Conservation (phyloP, 64 coral and sea anemone genomes). For the Porites lutea region DNA sequence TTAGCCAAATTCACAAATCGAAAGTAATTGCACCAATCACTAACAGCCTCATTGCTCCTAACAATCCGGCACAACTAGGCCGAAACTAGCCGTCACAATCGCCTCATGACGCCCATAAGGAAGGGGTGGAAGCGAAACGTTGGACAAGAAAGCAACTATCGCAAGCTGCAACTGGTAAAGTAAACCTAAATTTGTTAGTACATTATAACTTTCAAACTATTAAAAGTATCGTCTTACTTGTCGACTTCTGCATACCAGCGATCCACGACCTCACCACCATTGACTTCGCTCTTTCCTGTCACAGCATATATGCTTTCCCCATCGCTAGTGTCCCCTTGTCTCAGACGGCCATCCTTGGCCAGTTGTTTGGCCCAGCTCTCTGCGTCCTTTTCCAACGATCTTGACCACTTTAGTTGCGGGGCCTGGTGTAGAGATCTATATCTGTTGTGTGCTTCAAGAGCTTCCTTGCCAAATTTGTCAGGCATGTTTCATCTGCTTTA, state of each 20-base stretch:
- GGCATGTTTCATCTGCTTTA: slow-evolving; percentile 1
- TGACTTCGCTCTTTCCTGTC: slow-evolving; percentile 54
- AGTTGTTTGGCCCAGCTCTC: slow-evolving; percentile 93
- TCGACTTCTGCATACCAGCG: slow-evolving; percentile 53
- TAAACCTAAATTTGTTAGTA: too few relatives aligned
- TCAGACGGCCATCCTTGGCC: slow-evolving; percentile 69
- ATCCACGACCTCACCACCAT: slow-evolving; percentile 32
- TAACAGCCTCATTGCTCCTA: too few relatives aligned
- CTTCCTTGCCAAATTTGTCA: slow-evolving; percentile 65
- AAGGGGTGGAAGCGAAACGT: too few relatives aligned
- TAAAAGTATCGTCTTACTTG: slow-evolving; percentile 8
- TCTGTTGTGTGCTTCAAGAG: slow-evolving; percentile 86
- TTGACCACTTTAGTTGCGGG: slow-evolving; percentile 77
- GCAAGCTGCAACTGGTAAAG: too few relatives aligned
- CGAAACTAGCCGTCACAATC: too few relatives aligned
- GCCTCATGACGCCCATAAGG: too few relatives aligned
- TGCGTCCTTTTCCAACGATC: slow-evolving; percentile 81
- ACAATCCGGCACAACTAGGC: too few relatives aligned
- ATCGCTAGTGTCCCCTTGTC: slow-evolving; percentile 67
- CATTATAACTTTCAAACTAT: too few relatives aligned
- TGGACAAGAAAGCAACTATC: too few relatives aligned
- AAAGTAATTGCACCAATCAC: too few relatives aligned
- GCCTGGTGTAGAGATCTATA: slow-evolving; percentile 78
- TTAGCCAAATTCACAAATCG: too few relatives aligned
- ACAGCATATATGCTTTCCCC: slow-evolving; percentile 73